Evolutionary conservation across 2,888 invertebrate species (phyloP), one percentile per base, ranked within the genome.

Genomic region (Pycnomerus fuliginosus): DNA sequence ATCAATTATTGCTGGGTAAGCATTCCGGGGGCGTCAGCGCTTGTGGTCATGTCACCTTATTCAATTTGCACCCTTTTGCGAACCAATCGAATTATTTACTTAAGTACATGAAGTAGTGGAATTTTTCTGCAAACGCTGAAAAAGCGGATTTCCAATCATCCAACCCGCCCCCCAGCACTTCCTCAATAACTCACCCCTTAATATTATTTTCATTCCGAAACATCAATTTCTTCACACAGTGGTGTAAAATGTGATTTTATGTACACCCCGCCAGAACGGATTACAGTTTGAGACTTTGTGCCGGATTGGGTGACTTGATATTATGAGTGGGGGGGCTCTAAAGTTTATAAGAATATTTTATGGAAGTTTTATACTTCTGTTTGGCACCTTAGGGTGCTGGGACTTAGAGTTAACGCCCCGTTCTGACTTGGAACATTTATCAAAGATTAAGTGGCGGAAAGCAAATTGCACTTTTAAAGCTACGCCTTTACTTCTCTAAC

Each of bases 131-230:
- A n/a, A n/a, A 14, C 32, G 23, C 40, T 34, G 35, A 37, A 37
- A 23, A 38, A 39, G 44, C 39, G 12, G 44, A 39, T 44, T 44
- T 44, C 39, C 38, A 44, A 44, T 44, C 37, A 44, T 33, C 32
- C 34, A 35, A 37, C 37, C 41, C 41, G 36, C 37, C 51, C 48
- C 53, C 52, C 53, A 33, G 44, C 48, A 56, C 55, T 64, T 64
- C 62, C 64, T 55, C 63, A 61, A 65, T 66, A 66, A 65, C 60
- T 56, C 55, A 55, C 61, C 62, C 64, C 61, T 10, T 61, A 60
- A 67, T 67, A 68, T 63, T 67, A 67, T 65, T 67, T 68, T 69
- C 68, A 69, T 69, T 69, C 68, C 67, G 61, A 65, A 61, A 69
- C 70, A 69, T 70, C 70, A 68, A 68, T 69, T 70, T 60, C 65